phyloP scores from a whole-genome alignment of 2,888 invertebrate genomes.

The Catocala nupta region DNA sequence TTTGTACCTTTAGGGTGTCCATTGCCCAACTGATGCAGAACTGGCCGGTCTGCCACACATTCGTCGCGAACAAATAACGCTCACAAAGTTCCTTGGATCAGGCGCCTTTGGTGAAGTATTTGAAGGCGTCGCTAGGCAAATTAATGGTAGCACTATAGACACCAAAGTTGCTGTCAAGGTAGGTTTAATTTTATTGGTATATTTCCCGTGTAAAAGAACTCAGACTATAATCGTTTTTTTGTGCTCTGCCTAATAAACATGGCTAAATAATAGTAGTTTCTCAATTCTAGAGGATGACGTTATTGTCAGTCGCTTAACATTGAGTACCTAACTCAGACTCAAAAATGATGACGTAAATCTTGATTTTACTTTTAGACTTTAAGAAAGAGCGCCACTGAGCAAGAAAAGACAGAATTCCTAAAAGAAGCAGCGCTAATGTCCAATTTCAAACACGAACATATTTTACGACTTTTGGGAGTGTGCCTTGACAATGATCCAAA shows the following conservation, averaged over 20 bases:
- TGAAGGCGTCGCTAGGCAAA: slow-evolving; percentile 94
- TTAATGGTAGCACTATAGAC: slow-evolving; percentile 87
- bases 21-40: slow-evolving; percentile 91
- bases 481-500: slow-evolving; percentile 97
- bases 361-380: slow-evolving; percentile 89
- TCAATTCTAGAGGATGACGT: too few species aligned
- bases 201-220: background rate
- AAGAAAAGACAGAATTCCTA: slow-evolving; percentile 96
- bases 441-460: slow-evolving; percentile 98
- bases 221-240: too few species aligned
- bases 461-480: slow-evolving; percentile 96
- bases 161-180: slow-evolving; percentile 97
- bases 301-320: too few species aligned
- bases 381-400: slow-evolving; percentile 95
- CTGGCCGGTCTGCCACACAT: slow-evolving; percentile 95
- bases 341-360: too few species aligned
- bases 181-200: slow-evolving; percentile 31
- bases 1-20: slow-evolving; percentile 66
- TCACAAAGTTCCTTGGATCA: slow-evolving; percentile 96
- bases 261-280: too few species aligned
- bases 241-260: too few species aligned
- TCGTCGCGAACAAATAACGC: slow-evolving; percentile 93
- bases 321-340: too few species aligned
- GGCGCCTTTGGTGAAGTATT: slow-evolving; percentile 99
- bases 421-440: slow-evolving; percentile 99